A percentile compares a stretch with the other conserved stretches of the same genome.
phyloP scores from a whole-genome alignment of 2,113 vertebrate genomes.

The Scytalopus superciliaris region DNA sequence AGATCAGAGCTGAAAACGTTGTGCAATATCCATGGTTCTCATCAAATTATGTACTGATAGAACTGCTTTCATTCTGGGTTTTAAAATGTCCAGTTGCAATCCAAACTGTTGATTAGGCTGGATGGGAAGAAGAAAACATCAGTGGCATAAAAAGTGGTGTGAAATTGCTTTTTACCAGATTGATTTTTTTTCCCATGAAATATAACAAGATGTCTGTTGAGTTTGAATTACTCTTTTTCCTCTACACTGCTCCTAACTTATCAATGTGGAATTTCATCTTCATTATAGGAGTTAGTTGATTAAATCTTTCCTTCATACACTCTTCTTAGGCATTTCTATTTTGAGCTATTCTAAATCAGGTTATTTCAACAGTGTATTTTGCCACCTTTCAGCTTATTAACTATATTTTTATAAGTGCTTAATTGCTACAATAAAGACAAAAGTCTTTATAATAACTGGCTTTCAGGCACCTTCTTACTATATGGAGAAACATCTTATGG shows the following conservation, averaged over 20 bases:
- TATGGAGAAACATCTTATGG: neutral
- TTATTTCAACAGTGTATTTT: neutral
- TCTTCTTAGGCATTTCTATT: neutral
- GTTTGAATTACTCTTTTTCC: neutral
- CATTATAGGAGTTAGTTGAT: neutral
- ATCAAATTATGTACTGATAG: neutral
- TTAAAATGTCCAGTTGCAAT: neutral
- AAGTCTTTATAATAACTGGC: neutral
- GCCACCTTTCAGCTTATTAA: neutral
- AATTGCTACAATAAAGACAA: neutral
- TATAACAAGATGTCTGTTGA: neutral
- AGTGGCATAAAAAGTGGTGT: neutral
- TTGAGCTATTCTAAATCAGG: neutral
- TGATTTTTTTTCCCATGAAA: neutral
- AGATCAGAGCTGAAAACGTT: neutral
- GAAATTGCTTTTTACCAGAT: neutral
- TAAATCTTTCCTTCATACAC: neutral
- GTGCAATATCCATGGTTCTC: neutral
- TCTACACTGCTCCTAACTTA: neutral
- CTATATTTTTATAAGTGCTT: neutral
- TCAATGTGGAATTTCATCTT: neutral
- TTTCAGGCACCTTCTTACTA: neutral
- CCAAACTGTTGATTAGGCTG: neutral
- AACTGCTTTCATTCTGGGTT: neutral
- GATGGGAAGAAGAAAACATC: neutral